These are phyloP conservation scores for Siderastrea radians DNA, from an alignment of 92 coral and sea anemone species.

Conservation along the genomic window DNA sequence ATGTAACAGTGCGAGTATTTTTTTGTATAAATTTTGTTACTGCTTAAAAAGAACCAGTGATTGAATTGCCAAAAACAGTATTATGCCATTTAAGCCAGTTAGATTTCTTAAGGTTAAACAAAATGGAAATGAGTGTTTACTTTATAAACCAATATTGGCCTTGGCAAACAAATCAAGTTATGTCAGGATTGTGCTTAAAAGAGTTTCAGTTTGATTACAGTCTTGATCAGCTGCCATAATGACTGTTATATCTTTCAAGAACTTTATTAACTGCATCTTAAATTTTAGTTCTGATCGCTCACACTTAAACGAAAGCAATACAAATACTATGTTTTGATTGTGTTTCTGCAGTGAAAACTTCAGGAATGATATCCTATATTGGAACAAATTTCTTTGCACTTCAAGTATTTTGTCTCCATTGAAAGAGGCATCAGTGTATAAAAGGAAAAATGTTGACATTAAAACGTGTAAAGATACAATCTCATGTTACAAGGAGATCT, in stretches of 20 bases:
- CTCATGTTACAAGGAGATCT: not conserved
- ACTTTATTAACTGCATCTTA: not conserved
- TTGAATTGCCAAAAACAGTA: no score
- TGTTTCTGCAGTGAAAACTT: not conserved
- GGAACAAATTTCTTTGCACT: constrained; percentile 10
- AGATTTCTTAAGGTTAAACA: not conserved
- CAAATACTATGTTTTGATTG: not conserved
- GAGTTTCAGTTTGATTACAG: not conserved
- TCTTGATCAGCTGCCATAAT: not conserved
- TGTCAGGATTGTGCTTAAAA: not conserved
- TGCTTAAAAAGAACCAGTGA: no score
- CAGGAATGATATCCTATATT: constrained; percentile 3
- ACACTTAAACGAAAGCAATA: not conserved
- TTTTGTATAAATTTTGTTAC: no score
- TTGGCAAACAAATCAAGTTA: not conserved
- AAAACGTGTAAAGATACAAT: not conserved
- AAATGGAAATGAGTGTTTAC: not conserved
- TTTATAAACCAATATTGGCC: not conserved
- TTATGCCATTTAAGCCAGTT: not conserved
- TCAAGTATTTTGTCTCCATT: not conserved
- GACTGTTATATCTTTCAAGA: not conserved
- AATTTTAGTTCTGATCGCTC: not conserved
- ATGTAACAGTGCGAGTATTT: no score
- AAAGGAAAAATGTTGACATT: not conserved
- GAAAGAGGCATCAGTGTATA: not conserved